A percentile compares a stretch with the other conserved stretches of the same genome.
These are phyloP conservation scores for Astatoreochromis straeleni DNA, from an alignment of 2,113 vertebrate species.

Conservation along the genomic window DNA sequence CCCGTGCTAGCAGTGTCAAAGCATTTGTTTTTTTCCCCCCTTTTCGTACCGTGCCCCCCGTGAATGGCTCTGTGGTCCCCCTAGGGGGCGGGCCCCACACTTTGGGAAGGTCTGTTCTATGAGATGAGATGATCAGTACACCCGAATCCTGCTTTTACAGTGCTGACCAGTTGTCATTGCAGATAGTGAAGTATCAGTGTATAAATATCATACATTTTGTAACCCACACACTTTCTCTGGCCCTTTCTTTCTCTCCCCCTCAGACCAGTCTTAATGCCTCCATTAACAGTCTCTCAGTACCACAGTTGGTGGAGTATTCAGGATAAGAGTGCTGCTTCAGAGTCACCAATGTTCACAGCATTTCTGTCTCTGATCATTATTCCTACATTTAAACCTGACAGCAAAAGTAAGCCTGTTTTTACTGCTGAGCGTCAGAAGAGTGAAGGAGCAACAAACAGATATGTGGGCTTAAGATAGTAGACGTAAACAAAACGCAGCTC, in stretches of 20 bases:
- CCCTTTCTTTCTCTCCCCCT: background rate
- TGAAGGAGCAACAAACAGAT: background rate
- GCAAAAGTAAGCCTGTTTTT: background rate
- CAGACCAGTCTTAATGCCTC: background rate
- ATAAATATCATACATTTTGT: background rate
- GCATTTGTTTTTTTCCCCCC: too few relatives aligned
- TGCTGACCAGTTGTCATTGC: background rate
- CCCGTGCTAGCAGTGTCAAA: too few relatives aligned
- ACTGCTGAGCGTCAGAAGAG: background rate
- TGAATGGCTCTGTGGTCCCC: too few relatives aligned
- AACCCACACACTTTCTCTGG: background rate
- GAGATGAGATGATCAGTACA: background rate
- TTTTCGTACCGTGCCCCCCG: rapidly evolving
- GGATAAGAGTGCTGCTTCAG: background rate
- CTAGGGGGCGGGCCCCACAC: background rate
- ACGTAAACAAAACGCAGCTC: background rate
- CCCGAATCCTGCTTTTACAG: background rate
- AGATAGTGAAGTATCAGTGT: background rate
- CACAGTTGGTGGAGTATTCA: background rate
- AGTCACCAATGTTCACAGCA: background rate
- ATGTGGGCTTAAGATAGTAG: background rate
- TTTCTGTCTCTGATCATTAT: background rate
- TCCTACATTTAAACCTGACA: background rate
- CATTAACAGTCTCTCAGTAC: background rate
- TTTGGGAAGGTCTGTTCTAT: background rate